Conservation (phyloP, 2,113 vertebrate species). For the Saccopteryx leptura region DNA sequence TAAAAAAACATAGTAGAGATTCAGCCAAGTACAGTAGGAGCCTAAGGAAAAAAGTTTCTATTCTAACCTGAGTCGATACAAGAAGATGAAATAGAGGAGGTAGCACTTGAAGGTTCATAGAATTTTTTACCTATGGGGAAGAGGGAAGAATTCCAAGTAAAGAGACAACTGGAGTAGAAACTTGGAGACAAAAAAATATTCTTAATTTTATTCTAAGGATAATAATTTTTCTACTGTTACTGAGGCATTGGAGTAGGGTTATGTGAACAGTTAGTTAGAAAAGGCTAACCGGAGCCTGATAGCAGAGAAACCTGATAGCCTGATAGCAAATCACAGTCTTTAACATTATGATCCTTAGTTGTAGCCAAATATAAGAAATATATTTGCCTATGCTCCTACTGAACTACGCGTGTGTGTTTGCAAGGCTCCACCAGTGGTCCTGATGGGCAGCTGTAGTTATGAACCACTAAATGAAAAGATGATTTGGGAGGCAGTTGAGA, state of each 20-base stretch:
- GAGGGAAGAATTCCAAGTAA: background rate
- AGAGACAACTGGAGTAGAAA: background rate
- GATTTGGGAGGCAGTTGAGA: background rate
- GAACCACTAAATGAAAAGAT: background rate
- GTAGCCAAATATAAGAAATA: background rate
- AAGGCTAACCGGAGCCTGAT: background rate
- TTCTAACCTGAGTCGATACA: background rate
- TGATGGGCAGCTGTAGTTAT: background rate
- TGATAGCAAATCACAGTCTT: background rate
- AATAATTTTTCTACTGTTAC: background rate
- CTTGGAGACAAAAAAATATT: background rate
- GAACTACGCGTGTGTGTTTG: background rate
- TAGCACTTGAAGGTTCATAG: background rate
- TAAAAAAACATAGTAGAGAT: background rate
- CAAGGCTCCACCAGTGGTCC: background rate
- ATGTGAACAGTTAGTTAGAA: background rate
- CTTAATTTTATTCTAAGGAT: background rate
- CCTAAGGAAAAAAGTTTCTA: background rate
- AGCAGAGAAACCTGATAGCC: background rate
- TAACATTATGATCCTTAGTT: background rate
- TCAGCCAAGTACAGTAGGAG: background rate
- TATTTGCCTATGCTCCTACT: background rate
- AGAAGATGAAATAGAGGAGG: background rate
- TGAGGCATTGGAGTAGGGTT: background rate
- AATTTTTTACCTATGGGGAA: background rate